Evolutionary conservation across 2,797 vertebrate species (phyloP).

Genomic region (Cyprinella venusta): DNA sequence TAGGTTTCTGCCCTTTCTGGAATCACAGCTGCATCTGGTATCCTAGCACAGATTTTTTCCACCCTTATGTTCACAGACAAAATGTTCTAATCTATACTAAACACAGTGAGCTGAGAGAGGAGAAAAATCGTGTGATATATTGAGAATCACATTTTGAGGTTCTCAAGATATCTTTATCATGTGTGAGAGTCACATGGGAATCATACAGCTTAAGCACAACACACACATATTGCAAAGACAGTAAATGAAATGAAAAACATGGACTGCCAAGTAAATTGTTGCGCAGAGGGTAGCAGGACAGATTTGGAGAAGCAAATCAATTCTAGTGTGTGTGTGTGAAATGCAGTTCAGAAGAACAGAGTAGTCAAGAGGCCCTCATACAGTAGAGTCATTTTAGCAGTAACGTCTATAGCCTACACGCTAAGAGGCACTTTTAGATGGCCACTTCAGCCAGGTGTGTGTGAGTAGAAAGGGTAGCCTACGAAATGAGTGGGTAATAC

Average conservation of each 20-base stretch:
- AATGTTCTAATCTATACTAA: constrained; percentile 17
- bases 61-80: background rate
- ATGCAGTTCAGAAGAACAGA: constrained; percentile 50
- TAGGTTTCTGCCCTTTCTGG: constrained; percentile 1
- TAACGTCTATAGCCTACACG: constrained; percentile 54
- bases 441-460: constrained; percentile 70
- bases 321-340: background rate
- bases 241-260: constrained; percentile 10
- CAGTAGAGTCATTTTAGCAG: constrained; percentile 57
- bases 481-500: constrained; percentile 81
- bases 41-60: background rate
- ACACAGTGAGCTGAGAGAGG: background rate
- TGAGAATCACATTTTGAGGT: background rate
- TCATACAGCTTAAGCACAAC: constrained; percentile 15
- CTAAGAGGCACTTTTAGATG: constrained; percentile 75
- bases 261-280: background rate
- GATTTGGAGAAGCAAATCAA: constrained; percentile 2
- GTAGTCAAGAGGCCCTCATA: constrained; percentile 60
- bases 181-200: constrained; percentile 22
- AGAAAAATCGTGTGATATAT: background rate
- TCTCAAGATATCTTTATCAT: constrained; percentile 27
- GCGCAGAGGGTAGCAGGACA: background rate
- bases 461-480: constrained; percentile 65
- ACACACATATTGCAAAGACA: background rate
- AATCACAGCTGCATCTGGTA: constrained; percentile 13